Evolutionary conservation across 2,888 invertebrate genomes (phyloP).

Genomic region (Coelopa pilipes): DNA sequence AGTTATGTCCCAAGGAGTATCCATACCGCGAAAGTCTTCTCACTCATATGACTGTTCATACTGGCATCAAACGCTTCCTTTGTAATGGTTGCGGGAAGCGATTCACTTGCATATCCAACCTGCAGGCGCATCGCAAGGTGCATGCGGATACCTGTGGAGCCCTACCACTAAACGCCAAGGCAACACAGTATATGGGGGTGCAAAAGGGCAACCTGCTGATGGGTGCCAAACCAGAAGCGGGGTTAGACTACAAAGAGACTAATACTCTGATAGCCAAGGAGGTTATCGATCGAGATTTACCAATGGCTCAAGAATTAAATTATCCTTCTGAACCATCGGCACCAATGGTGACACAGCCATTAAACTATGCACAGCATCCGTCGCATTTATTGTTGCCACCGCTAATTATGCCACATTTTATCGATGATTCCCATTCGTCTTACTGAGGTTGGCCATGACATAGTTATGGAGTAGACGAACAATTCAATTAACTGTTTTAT

Average conservation of each 20-base stretch:
- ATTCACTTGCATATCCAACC: constrained; percentile 69
- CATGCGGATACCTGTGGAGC: constrained; percentile 67
- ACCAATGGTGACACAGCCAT: constrained; percentile 56
- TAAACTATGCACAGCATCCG: constrained; percentile 52
- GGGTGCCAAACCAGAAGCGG: constrained; percentile 63
- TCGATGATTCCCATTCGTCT: constrained; percentile 34
- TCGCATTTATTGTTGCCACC: constrained; percentile 49
- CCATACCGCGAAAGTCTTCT: constrained; percentile 69
- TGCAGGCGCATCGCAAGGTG: constrained; percentile 68
- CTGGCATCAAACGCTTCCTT: constrained; percentile 68
- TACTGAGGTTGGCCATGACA: background rate
- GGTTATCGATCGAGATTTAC: constrained; percentile 58
- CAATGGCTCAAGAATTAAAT: constrained; percentile 59
- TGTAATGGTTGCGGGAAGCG: constrained; percentile 69
- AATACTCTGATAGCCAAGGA: constrained; percentile 59
- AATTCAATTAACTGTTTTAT: too few species aligned
- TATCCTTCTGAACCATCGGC: constrained; percentile 58
- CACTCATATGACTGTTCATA: constrained; percentile 69
- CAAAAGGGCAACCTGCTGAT: constrained; percentile 61
- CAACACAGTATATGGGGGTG: constrained; percentile 64
- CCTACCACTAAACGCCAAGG: constrained; percentile 62
- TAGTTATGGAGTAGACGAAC: too few species aligned
- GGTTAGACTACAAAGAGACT: constrained; percentile 60
- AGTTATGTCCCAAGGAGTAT: constrained; percentile 67
- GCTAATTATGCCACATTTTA: constrained; percentile 30